These are phyloP conservation scores for Dasyornis broadbenti DNA, from an alignment of 2,113 vertebrate genomes.

Conservation along the genomic window DNA sequence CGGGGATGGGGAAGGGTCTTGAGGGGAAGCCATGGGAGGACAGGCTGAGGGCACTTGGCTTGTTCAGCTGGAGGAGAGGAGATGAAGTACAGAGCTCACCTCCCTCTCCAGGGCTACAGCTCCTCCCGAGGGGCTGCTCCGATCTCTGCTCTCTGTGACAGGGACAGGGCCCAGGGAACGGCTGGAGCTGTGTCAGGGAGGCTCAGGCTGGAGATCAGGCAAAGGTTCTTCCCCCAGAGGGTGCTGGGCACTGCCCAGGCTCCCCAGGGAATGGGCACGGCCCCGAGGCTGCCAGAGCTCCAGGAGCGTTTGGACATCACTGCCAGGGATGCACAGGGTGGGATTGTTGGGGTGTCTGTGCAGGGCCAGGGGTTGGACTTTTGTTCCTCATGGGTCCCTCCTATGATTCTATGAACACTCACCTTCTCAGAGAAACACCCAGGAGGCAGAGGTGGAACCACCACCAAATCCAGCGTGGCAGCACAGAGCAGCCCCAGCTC, in stretches of 20 bases:
- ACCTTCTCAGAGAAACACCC: not conserved
- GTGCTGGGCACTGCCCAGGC: not conserved
- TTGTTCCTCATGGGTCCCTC: fast-evolving
- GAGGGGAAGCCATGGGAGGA: not conserved
- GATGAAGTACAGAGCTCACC: not conserved
- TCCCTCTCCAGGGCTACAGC: not conserved
- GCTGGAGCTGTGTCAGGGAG: not conserved
- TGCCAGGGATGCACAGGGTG: fast-evolving
- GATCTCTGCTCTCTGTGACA: not conserved
- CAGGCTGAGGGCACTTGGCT: not conserved
- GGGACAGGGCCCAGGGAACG: fast-evolving
- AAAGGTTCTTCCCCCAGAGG: not conserved
- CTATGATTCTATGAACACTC: not conserved
- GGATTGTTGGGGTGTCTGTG: not conserved
- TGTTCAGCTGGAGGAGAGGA: not conserved
- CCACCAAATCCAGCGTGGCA: not conserved
- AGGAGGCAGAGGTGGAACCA: not conserved
- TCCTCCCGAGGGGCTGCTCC: fast-evolving
- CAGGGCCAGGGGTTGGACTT: fast-evolving
- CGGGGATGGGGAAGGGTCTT: not conserved
- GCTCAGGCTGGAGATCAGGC: fast-evolving
- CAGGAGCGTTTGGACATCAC: fast-evolving
- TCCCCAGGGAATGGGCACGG: not conserved
- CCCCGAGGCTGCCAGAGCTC: not conserved
- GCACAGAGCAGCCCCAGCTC: not conserved